Evolutionary conservation across 2,797 vertebrate genomes (phyloP), one percentile per base, ranked within the genome.

Genomic region (Clamator glandarius): DNA sequence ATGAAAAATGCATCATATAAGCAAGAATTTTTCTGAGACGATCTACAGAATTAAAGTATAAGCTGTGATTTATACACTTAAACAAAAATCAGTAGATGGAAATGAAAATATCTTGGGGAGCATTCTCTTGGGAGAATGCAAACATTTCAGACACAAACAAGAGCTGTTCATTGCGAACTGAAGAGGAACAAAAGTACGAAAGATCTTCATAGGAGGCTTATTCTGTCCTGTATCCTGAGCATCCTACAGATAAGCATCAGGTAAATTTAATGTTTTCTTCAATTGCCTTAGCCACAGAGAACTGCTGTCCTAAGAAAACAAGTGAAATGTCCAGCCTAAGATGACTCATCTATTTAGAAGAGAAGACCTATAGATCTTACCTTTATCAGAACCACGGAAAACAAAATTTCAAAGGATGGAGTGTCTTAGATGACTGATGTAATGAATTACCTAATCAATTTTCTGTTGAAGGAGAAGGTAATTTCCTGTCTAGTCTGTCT

Each of bases 21-120:
- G 52, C 57, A 90, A 92, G 25, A 89, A 21, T 77, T 96, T 96
- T 92, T 95, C 92, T 62, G 48, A 95, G 57, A 66, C 93, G 59
- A 61, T 86, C 36, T 91, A 87, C 55, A 44, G 72, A 86, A 70
- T 89, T 96, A 74, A 95, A 77, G 31, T 79, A 51, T 82, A 28
- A 87, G 51, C 41, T 85, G 63, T 21, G 42, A 96, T 90, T 44
- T 92, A 79, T 73, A 87, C 84, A 79, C 78, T 87, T 94, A 96
- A 97, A 95, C 36, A 63, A 96, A 97, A 98, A 96, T 97, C 97
- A 89, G 91, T 97, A 96, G 73, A 59, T 81, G 85, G 63, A 96
- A 96, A 91, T 95, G 91, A 86, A 96, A 96, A 96, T 84, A 86
- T 66, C 87, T 90, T 2, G 1, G 92, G 75, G 91, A 92, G 50